A percentile compares a stretch with the other conserved stretches of the same genome.
phyloP scores from a whole-genome alignment of 1,140 invertebrate genomes.

The Euura lappo region DNA sequence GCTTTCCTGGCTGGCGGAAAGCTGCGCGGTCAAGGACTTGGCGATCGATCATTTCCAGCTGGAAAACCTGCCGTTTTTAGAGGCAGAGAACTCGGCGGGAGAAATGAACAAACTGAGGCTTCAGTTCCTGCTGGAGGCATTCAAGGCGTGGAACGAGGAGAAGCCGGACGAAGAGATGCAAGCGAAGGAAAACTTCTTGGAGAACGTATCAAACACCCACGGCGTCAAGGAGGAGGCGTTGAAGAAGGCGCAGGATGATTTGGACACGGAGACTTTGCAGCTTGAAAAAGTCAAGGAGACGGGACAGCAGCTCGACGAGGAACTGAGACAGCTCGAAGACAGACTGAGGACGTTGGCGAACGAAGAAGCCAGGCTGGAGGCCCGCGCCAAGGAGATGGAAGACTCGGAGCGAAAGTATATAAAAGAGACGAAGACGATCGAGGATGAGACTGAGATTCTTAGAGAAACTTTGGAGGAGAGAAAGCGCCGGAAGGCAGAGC shows the following conservation, averaged over 20 bases:
- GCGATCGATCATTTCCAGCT: constrained; percentile 37
- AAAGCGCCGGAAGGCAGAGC: constrained; percentile 26
- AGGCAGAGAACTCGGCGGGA: constrained; percentile 25
- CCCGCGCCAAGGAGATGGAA: constrained; percentile 25
- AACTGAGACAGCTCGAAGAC: constrained; percentile 27
- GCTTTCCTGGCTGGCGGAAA: constrained; percentile 62
- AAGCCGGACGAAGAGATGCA: constrained; percentile 40
- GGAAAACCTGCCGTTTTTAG: constrained; percentile 34
- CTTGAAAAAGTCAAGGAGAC: constrained; percentile 26
- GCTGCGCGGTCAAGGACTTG: constrained; percentile 44
- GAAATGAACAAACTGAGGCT: constrained; percentile 33
- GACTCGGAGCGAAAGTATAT: constrained; percentile 27
- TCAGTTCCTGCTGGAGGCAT: constrained; percentile 30
- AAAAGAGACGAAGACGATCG: constrained; percentile 32
- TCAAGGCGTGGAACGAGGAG: constrained; percentile 40
- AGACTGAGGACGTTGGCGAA: constrained; percentile 17
- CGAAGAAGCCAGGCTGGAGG: constrained; percentile 27
- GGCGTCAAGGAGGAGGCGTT: constrained; percentile 34
- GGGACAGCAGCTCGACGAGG: constrained; percentile 22
- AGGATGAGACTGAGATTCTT: constrained; percentile 24
- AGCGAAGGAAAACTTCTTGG: constrained; percentile 35
- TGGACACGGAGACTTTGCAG: constrained; percentile 25
- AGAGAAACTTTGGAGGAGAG: constrained; percentile 28
- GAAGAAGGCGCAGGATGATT: constrained; percentile 14
- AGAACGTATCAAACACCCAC: constrained; percentile 30